phyloP scores from a whole-genome alignment of 2,797 vertebrate genomes.

The Microctenopoma lineatum region DNA sequence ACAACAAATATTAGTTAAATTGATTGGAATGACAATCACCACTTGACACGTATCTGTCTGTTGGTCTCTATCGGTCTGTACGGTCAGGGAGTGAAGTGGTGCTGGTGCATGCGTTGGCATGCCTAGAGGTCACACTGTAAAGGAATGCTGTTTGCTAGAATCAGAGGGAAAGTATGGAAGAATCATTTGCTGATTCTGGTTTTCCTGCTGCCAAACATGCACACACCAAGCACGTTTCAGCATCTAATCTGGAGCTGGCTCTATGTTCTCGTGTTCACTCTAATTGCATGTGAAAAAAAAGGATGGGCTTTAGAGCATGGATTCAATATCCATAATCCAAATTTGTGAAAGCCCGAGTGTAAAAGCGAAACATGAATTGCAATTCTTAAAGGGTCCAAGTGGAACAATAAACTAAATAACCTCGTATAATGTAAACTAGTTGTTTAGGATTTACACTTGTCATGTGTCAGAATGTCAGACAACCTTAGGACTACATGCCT shows the following conservation, averaged over 20 bases:
- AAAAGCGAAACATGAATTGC: slow-evolving; percentile 32
- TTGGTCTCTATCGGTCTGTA: background rate
- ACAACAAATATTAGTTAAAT: slow-evolving; percentile 10
- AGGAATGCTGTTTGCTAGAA: slow-evolving; percentile 51
- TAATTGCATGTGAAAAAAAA: slow-evolving; percentile 15
- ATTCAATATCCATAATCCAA: slow-evolving; percentile 36
- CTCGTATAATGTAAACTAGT: slow-evolving; percentile 17
- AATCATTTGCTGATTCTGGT: slow-evolving; percentile 36
- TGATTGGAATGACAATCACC: slow-evolving; percentile 20
- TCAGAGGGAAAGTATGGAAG: slow-evolving; percentile 17
- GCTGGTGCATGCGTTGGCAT: slow-evolving; percentile 57
- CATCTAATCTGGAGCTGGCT: slow-evolving; percentile 26
- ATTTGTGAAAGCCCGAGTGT: slow-evolving; percentile 25
- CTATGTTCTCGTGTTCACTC: slow-evolving; percentile 11
- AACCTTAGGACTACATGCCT: slow-evolving; percentile 12
- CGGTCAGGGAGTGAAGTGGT: slow-evolving; percentile 10
- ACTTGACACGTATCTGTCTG: slow-evolving; percentile 41
- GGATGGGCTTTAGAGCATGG: slow-evolving; percentile 13
- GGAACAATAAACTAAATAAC: slow-evolving; percentile 25
- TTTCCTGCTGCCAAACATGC: slow-evolving; percentile 23
- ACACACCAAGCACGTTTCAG: slow-evolving; percentile 23
- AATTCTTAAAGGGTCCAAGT: background rate
- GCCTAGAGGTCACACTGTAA: slow-evolving; percentile 48
- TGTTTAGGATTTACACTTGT: slow-evolving; percentile 12
- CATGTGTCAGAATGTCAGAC: slow-evolving; percentile 19